These are phyloP conservation scores for Eutrigla gurnardus DNA, from an alignment of 2,797 vertebrate genomes.

Conservation along the genomic window DNA sequence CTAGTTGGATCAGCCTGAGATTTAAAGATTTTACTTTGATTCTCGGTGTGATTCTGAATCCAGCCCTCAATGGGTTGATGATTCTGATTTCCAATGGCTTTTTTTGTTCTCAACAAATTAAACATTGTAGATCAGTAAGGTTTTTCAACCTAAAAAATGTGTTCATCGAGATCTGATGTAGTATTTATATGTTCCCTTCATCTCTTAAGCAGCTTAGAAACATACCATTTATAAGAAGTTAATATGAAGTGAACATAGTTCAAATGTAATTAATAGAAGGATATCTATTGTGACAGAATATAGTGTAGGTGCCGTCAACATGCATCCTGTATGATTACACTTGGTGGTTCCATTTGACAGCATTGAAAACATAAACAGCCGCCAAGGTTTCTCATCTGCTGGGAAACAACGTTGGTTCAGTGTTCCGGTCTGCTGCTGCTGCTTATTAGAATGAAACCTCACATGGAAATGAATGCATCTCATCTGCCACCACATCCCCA, in stretches of 20 bases:
- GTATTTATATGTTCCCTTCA: too few species aligned
- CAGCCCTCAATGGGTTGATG: too few species aligned
- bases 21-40: too few species aligned
- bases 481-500: conserved; percentile 56
- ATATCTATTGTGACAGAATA: not conserved
- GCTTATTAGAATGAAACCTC: conserved; percentile 38
- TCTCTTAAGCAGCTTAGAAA: too few species aligned
- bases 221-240: not conserved
- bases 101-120: too few species aligned
- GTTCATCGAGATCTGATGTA: too few species aligned
- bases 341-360: not conserved
- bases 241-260: not conserved
- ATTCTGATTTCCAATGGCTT: too few species aligned
- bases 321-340: not conserved
- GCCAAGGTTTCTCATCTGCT: conserved; percentile 21
- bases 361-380: conserved; percentile 5
- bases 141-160: too few species aligned
- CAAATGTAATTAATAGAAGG: not conserved
- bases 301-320: not conserved
- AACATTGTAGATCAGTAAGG: too few species aligned
- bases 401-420: conserved; percentile 30
- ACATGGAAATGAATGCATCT: conserved; percentile 65
- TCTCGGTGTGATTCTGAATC: too few species aligned
- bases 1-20: too few species aligned
- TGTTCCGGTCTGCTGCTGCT: conserved; percentile 29